Evolutionary conservation across 2,113 vertebrate species (phyloP), one percentile per base, ranked within the genome.

Genomic region (Climacteris rufus): DNA sequence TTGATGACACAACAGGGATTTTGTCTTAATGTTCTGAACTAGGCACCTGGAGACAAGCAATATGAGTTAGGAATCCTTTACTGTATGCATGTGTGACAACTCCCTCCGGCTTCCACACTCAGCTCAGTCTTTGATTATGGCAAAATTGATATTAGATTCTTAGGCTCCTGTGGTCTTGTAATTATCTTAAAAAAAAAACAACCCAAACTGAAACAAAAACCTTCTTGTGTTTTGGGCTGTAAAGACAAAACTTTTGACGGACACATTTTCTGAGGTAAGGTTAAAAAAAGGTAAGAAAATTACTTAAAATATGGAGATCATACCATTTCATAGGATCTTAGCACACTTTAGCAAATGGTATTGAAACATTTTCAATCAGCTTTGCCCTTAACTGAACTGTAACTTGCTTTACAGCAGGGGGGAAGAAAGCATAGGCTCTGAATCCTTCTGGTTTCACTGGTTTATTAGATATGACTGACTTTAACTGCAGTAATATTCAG

Each of bases 211-310:
- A 6, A 20, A 45, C 17, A 42, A 1, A 13, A 64, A 30, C 2
- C 8, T 6, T 30, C 7, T 11, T n/a, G 2, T 3, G 7, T n/a
- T 63, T 66, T 39, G 6, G 2, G 13, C 23, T n/a, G 10, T 69
- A 35, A 74, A 61, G 10, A 81, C 6, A 70, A 52, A 83, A 44
- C 15, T 45, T 19, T 45, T 92, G 35, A 3, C 15, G 82, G 56
- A 37, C 30, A 35, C 8, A 27, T 37, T 12, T 90, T 69, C 35
- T 54, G 11, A 57, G 10, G 18, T 27, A 77, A 57, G 8, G 47
- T 77, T 69, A 3, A 15, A 42, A 52, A 64, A 87, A 53, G 7
- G 8, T 28, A 42, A 83, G 25, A 49, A 68, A 89, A 64, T 47
- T 1, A 33, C 27, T 80, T 54, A 16, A 42, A 83, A 39, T 33